These are phyloP conservation scores for Sebastes trivittatus DNA, from an alignment of 2,797 vertebrate genomes.

Conservation along the genomic window DNA sequence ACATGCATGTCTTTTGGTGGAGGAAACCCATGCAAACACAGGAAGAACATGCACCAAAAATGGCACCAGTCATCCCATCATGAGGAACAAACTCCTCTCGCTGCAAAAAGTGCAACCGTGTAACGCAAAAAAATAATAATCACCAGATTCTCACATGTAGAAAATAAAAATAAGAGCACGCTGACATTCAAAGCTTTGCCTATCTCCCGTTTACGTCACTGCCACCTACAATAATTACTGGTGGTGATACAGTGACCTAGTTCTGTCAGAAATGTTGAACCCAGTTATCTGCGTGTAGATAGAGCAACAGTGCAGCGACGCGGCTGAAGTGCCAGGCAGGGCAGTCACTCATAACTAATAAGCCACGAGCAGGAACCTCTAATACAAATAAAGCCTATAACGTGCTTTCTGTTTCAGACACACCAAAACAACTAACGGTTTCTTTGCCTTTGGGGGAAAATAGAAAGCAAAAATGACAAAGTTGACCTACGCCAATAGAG, in stretches of 20 bases:
- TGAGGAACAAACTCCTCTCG: neutral
- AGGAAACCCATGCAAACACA: neutral
- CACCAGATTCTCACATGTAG: neutral
- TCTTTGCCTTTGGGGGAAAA: neutral
- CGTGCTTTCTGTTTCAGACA: neutral
- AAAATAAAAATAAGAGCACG: neutral
- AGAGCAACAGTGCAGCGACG: constrained; percentile 2
- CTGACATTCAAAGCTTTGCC: neutral
- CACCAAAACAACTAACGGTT: neutral
- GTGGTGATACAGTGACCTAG: constrained; percentile 66
- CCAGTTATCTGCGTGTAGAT: constrained; percentile 34
- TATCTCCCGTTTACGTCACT: neutral
- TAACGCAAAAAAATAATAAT: neutral
- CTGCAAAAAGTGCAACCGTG: neutral
- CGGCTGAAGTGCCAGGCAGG: constrained; percentile 8
- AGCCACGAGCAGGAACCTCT: neutral
- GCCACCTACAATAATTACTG: constrained; percentile 19
- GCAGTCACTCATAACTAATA: constrained; percentile 17
- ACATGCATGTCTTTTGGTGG: neutral
- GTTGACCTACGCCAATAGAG: neutral
- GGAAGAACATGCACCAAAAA: neutral
- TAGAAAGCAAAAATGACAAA: neutral
- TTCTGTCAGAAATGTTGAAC: constrained; percentile 58
- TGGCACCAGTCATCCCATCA: neutral
- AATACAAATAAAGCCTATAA: neutral